Percentiles rank a stretch among this genome's conserved stretches.
phyloP scores from a whole-genome alignment of 2,113 vertebrate genomes.

The Passer montanus region DNA sequence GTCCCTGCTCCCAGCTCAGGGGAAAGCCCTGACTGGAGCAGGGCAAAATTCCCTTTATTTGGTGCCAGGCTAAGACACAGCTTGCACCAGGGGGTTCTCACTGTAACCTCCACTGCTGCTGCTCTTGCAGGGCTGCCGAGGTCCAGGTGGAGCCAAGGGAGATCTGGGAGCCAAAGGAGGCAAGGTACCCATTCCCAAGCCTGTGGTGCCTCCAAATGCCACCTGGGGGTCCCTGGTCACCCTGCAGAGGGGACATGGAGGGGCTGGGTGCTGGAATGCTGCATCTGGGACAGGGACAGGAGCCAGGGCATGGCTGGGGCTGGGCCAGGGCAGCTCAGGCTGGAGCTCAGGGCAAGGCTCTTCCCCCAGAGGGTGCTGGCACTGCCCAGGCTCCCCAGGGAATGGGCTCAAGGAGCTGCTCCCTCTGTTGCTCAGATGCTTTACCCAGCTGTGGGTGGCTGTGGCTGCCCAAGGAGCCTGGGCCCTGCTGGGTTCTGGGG shows the following conservation, averaged over 20 bases:
- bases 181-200: conserved; percentile 61
- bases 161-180: conserved; percentile 80
- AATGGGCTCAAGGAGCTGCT: neutral
- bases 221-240: neutral
- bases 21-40: neutral
- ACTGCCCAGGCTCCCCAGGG: neutral
- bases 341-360: neutral
- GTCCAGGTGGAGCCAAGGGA: conserved; percentile 79
- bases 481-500: neutral
- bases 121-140: conserved; percentile 75
- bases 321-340: neutral
- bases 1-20: neutral
- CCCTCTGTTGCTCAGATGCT: too few species aligned
- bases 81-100: neutral
- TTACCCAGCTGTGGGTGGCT: fast-evolving
- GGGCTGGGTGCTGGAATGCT: neutral
- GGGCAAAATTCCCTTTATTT: neutral
- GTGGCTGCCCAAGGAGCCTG: neutral
- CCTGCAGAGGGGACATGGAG: neutral
- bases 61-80: neutral
- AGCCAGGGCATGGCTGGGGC: neutral
- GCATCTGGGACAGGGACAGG: too few species aligned
- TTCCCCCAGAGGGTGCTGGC: neutral
- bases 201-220: fast-evolving
- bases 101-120: neutral